A percentile compares a stretch with the other conserved stretches of the same genome.
phyloP scores from a whole-genome alignment of 2,888 invertebrate species.

The Scaptomyza caliginosa region DNA sequence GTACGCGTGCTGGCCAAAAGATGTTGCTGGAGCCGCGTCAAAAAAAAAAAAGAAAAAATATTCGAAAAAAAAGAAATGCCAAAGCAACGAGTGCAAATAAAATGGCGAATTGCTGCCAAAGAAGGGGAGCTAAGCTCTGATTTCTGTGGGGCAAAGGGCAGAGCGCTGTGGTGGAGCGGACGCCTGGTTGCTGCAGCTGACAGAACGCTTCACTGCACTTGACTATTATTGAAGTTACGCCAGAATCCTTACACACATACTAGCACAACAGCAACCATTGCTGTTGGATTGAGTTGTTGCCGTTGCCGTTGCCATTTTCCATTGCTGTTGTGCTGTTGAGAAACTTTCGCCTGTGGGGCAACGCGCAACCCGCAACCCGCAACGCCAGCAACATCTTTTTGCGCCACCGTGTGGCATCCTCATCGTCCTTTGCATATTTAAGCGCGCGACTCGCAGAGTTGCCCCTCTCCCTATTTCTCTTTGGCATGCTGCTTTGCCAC shows the following conservation, averaged over 20 bases:
- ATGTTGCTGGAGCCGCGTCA: constrained; percentile 64
- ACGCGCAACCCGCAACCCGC: constrained; percentile 4
- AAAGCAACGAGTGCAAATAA: constrained; percentile 74
- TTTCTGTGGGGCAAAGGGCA: constrained; percentile 33
- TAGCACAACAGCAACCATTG: not conserved
- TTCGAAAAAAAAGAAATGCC: constrained; percentile 52
- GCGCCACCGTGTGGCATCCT: constrained; percentile 31
- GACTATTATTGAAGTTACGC: constrained; percentile 76
- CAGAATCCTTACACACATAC: constrained; percentile 44
- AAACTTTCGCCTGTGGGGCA: constrained; percentile 74
- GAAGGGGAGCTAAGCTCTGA: constrained; percentile 54
- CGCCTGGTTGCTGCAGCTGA: constrained; percentile 70
- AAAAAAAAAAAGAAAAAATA: constrained; percentile 47
- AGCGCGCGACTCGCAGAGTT: constrained; percentile 69
- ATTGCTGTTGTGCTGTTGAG: constrained; percentile 28
- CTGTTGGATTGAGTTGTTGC: constrained; percentile 65
- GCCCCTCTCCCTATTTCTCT: constrained; percentile 26
- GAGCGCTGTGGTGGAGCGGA: constrained; percentile 10
- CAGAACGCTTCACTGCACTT: constrained; percentile 80
- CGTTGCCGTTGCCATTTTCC: constrained; percentile 30
- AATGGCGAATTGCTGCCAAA: constrained; percentile 61
- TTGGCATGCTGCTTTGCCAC: constrained; percentile 51
- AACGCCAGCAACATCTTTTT: constrained; percentile 70
- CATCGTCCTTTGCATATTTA: constrained; percentile 77
- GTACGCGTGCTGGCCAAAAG: constrained; percentile 68